Evolutionary conservation across 2,113 vertebrate species (phyloP), one percentile per base, ranked within the genome.

Genomic region (Chamaea fasciata): DNA sequence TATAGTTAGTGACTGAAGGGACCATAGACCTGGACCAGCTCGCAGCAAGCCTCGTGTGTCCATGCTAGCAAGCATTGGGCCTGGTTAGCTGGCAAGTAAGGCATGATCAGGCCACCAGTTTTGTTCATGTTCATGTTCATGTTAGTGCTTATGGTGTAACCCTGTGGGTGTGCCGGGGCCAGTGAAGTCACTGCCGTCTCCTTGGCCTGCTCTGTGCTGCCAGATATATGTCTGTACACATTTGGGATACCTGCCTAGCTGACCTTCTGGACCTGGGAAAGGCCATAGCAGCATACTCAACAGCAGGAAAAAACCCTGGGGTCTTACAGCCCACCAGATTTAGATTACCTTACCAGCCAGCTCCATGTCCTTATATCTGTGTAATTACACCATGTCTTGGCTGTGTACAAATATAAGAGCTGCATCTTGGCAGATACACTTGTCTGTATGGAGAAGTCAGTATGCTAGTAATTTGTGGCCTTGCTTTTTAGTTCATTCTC

Each of bases 21-120:
- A 35, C 21, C 5, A 7, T 0, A 74, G 55, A 12, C n/a, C 13
- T 21, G 14, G 42, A 37, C 15, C 21, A 56, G 41, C 21, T 47
- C 8, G 31, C 56, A 78, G 50, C 71, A 44, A 49, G 15, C 17
- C n/a, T 33, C 0, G 0, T 23, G 15, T 42, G 0, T 31, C 13
- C 3, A 0, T 10, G 9, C 49, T 53, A 17, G 41, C n/a, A 59
- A 71, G 35, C 14, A 55, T 6, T 42, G 20, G 49, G 49, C 23
- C 33, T 41, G 16, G 28, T 42, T 42, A 83, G 17, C 30, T 4
- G 8, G 19, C 30, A 80, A 68, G 27, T 75, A 35, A 47, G 55
- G 50, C 23, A 11, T 22, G 49, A n/a, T 28, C 6, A 64, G 44
- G 27, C 22, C 26, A 47, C 15, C 18, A 52, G 59, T 53, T 60